Percentiles rank a stretch among this genome's conserved stretches.
phyloP scores from a whole-genome alignment of 2,888 invertebrate species.

The Euproctis similis region DNA sequence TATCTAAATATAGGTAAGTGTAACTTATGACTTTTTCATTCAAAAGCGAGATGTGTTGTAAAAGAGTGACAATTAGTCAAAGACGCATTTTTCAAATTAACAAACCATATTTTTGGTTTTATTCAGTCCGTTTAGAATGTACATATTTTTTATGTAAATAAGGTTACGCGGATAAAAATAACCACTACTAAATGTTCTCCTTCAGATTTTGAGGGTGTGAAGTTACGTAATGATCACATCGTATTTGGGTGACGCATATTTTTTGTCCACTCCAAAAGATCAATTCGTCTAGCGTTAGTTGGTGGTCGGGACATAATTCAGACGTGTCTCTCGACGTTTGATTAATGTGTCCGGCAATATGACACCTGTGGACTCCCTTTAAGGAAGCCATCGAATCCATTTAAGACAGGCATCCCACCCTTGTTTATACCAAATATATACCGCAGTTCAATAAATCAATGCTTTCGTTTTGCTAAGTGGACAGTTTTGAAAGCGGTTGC shows the following conservation, averaged over 20 bases:
- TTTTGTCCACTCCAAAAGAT: conserved; percentile 2
- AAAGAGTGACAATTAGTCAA: no score
- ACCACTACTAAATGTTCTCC: no score
- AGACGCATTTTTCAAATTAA: no score
- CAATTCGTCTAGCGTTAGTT: conserved; percentile 17
- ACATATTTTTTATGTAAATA: no score
- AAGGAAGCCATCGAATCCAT: conserved; percentile 28
- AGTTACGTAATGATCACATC: no score
- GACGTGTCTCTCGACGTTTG: conserved; percentile 22
- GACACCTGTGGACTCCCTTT: conserved; percentile 27
- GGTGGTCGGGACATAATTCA: conserved; percentile 29
- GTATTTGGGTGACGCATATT: background rate
- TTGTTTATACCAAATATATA: conserved; percentile 4
- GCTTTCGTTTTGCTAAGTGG: conserved; percentile 4
- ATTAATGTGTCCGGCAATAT: conserved; percentile 38
- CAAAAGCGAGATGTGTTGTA: no score
- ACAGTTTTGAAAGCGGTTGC: conserved; percentile 1
- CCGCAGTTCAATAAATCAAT: conserved; percentile 5
- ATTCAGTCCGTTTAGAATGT: no score
- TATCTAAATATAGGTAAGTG: no score
- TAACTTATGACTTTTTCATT: no score
- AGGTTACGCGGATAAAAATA: no score
- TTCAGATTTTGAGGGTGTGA: no score
- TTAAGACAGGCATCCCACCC: conserved; percentile 16
- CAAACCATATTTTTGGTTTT: no score